Conservation (phyloP, 2,113 vertebrate species). For the Cervus canadensis region DNA sequence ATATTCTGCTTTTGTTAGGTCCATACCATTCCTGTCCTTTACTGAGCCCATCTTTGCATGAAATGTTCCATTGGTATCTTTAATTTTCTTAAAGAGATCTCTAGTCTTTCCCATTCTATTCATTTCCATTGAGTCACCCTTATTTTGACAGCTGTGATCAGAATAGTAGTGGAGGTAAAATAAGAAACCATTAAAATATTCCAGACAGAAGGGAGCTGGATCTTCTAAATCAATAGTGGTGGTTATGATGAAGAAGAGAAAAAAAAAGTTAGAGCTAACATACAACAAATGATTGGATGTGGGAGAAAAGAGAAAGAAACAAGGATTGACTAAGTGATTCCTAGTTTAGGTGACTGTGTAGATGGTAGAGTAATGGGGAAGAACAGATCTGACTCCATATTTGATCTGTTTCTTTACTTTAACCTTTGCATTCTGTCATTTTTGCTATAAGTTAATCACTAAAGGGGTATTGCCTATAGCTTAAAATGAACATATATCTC, state of each 20-base stretch:
- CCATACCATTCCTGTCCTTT: not conserved
- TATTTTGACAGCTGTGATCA: not conserved
- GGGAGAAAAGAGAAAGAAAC: not conserved
- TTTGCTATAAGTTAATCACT: not conserved
- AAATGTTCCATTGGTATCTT: not conserved
- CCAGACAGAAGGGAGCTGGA: not conserved
- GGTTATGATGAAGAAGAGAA: not conserved
- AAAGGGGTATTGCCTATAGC: not conserved
- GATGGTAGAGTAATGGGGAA: not conserved
- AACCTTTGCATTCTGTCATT: not conserved
- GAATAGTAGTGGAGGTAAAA: not conserved
- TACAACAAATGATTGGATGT: not conserved
- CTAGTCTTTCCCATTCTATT: not conserved
- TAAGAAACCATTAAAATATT: not conserved
- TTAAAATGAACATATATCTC: not conserved
- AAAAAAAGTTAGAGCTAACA: not conserved
- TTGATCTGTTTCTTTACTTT: not conserved
- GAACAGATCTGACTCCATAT: not conserved
- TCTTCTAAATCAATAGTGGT: not conserved
- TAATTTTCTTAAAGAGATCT: not conserved
- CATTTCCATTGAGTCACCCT: not conserved
- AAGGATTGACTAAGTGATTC: not conserved
- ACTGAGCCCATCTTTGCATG: not conserved
- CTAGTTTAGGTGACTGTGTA: not conserved
- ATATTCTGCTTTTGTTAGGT: not conserved